Percentiles rank a stretch among this genome's conserved stretches.
Conservation (phyloP, 35 echinoderm and acorn worm species). For the Chiridota heheva region DNA sequence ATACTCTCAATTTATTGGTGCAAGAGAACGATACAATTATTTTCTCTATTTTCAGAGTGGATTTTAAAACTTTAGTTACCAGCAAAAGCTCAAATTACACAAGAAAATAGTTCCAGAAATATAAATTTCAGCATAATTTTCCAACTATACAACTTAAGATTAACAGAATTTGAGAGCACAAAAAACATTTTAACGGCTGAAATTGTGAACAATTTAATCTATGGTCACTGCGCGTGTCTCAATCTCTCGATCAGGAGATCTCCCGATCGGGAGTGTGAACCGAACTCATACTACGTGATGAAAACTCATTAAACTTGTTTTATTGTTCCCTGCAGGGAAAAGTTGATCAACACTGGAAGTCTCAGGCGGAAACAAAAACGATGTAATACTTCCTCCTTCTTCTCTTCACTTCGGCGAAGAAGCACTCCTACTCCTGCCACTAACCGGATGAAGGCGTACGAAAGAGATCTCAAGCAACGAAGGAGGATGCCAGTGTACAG, state of each 20-base stretch:
- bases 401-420: constrained; percentile 58
- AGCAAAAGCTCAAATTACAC: too few species aligned
- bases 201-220: neutral
- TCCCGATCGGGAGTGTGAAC: neutral
- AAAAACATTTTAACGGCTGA: neutral
- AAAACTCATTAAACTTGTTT: neutral
- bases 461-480: constrained; percentile 63
- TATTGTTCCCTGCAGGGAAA: neutral
- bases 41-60: too few species aligned
- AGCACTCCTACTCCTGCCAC: constrained; percentile 49
- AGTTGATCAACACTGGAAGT: neutral
- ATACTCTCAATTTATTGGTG: too few species aligned
- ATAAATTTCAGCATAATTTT: too few species aligned
- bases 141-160: too few species aligned
- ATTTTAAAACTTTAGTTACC: too few species aligned
- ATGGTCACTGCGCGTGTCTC: neutral
- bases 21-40: too few species aligned
- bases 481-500: constrained; percentile 65
- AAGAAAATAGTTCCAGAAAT: too few species aligned
- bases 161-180: neutral
- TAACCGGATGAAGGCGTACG: constrained; percentile 63
- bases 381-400: constrained; percentile 40
- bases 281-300: neutral
- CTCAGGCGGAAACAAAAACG: constrained; percentile 12
- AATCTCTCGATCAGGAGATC: neutral